These are phyloP conservation scores for Lithobates pipiens DNA, from an alignment of 2,797 vertebrate species.

Conservation along the genomic window DNA sequence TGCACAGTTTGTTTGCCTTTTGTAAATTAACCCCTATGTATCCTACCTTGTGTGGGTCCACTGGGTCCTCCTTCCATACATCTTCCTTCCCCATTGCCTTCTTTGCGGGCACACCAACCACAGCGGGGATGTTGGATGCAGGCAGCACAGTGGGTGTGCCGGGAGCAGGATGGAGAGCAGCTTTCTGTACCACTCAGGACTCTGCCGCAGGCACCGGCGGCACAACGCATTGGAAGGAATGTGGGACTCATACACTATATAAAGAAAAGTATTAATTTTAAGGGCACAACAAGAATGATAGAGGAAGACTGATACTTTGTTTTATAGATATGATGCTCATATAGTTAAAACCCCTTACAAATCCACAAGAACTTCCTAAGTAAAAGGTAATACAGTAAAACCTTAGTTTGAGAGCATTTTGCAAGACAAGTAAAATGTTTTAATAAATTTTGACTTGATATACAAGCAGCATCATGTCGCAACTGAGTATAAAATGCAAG, in stretches of 20 bases:
- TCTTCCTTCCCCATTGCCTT: slow-evolving; percentile 85
- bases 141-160: slow-evolving; percentile 87
- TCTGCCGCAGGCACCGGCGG: slow-evolving; percentile 89
- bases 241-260: slow-evolving; percentile 90
- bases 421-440: too few relatives aligned
- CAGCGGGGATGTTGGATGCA: slow-evolving; percentile 90
- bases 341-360: not conserved
- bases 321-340: not conserved
- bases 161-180: slow-evolving; percentile 87
- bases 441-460: too few relatives aligned
- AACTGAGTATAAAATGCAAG: too few relatives aligned
- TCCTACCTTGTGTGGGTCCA: slow-evolving; percentile 74
- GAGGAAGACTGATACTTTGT: not conserved
- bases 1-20: too few relatives aligned
- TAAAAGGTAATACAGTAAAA: too few relatives aligned
- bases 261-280: not conserved
- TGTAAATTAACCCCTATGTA: too few relatives aligned
- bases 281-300: too few relatives aligned
- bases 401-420: too few relatives aligned
- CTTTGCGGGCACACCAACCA: slow-evolving; percentile 86
- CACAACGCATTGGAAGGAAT: slow-evolving; percentile 87
- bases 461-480: too few relatives aligned
- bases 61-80: slow-evolving; percentile 89
- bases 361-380: too few relatives aligned
- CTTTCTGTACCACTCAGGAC: slow-evolving; percentile 85